phyloP scores from a whole-genome alignment of 2,888 invertebrate genomes.

The Drosophila glabriapex region DNA sequence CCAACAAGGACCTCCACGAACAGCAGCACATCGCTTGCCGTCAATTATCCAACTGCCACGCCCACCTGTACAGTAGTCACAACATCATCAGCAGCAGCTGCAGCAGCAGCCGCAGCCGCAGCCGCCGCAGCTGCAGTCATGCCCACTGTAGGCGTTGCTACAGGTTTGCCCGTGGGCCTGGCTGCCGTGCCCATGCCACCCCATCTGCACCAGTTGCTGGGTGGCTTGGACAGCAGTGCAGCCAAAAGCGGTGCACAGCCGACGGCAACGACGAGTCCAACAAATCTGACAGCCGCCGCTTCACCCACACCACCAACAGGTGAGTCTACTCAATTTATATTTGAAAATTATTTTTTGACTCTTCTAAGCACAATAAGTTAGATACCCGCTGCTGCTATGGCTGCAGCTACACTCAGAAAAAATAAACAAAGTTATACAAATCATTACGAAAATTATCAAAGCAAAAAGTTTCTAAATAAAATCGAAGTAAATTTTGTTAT shows the following conservation, averaged over 20 bases:
- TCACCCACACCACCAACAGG: constrained; percentile 69
- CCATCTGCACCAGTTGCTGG: constrained; percentile 58
- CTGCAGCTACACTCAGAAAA: neutral
- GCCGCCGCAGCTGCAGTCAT: constrained; percentile 86
- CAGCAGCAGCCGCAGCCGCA: constrained; percentile 60
- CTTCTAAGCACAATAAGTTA: neutral
- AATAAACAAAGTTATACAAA: neutral
- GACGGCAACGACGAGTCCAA: constrained; percentile 54
- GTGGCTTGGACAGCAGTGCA: constrained; percentile 39
- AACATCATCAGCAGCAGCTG: constrained; percentile 45
- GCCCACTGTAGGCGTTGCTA: constrained; percentile 85
- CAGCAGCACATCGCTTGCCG: constrained; percentile 28
- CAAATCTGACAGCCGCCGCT: constrained; percentile 37
- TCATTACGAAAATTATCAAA: neutral
- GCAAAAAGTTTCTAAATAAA: neutral
- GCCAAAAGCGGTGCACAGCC: constrained; percentile 50
- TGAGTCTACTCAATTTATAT: constrained; percentile 38
- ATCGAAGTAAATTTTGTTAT: neutral
- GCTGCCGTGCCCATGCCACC: constrained; percentile 66
- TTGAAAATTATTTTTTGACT: no score
- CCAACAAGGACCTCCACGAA: constrained; percentile 84
- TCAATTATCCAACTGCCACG: constrained; percentile 28
- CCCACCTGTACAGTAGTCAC: constrained; percentile 38
- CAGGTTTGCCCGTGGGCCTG: constrained; percentile 60
- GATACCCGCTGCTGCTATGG: neutral